These are phyloP conservation scores for Branchinecta sandiegonensis DNA, from an alignment of 2,888 invertebrate genomes.

Conservation along the genomic window DNA sequence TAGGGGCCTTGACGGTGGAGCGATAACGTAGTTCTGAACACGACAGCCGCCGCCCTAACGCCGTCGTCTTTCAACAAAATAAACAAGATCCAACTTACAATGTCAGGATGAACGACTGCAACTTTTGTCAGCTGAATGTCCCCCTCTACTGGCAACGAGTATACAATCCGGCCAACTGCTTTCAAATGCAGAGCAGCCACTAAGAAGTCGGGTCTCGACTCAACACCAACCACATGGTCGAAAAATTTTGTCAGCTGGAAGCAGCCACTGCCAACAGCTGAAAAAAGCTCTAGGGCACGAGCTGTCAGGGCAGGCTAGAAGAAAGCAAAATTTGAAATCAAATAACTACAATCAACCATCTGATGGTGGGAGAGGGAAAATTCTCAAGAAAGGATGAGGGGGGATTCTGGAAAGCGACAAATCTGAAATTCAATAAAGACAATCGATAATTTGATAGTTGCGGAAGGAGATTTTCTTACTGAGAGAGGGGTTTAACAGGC, in stretches of 20 bases:
- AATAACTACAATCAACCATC: too few species aligned
- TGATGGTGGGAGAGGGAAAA: too few species aligned
- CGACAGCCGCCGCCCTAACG: too few species aligned
- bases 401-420: too few species aligned
- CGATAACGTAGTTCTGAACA: too few species aligned
- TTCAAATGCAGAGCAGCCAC: slow-evolving; percentile 18
- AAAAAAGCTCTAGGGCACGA: slow-evolving; percentile 17
- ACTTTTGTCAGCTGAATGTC: not conserved
- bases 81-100: slow-evolving; percentile 10
- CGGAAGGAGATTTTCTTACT: too few species aligned
- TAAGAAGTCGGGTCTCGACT: slow-evolving; percentile 1
- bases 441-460: too few species aligned
- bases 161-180: slow-evolving; percentile 15
- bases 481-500: too few species aligned
- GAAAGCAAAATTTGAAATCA: not conserved
- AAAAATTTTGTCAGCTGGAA: slow-evolving; percentile 19
- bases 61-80: not conserved
- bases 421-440: too few species aligned
- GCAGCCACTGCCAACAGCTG: slow-evolving; percentile 6
- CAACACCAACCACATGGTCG: slow-evolving; percentile 17
- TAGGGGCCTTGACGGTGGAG: too few species aligned
- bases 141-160: slow-evolving; percentile 12
- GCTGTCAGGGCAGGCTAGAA: slow-evolving; percentile 15
- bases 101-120: slow-evolving; percentile 15
- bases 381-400: too few species aligned